phyloP scores from a whole-genome alignment of 2,888 invertebrate genomes.

The Arctia plantaginis region DNA sequence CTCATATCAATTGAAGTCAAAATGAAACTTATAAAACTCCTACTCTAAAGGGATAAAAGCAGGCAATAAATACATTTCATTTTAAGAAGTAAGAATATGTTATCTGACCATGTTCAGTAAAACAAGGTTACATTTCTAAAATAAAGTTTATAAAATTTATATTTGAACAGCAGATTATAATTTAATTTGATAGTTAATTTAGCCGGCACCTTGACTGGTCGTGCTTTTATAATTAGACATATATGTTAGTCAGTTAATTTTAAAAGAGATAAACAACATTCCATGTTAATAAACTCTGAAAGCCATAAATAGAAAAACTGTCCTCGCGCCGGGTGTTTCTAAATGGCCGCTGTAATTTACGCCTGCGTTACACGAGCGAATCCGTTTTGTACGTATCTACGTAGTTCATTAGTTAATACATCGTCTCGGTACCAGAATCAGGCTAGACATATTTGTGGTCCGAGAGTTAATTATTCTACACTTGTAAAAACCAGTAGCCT shows the following conservation, averaged over 20 bases:
- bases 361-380: conserved; percentile 28
- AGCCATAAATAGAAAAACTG: conserved; percentile 23
- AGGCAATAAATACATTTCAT: too few relatives aligned
- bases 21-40: too few relatives aligned
- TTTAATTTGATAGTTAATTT: background rate
- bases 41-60: too few relatives aligned
- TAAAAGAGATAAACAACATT: conserved; percentile 21
- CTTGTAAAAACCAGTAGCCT: conserved; percentile 55
- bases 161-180: background rate
- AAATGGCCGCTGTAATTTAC: conserved; percentile 27
- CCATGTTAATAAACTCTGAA: conserved; percentile 17
- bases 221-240: background rate
- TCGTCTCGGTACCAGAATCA: conserved; percentile 48
- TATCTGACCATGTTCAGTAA: background rate
- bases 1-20: too few relatives aligned
- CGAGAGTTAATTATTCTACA: conserved; percentile 67
- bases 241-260: conserved; percentile 2
- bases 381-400: conserved; percentile 32
- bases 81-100: background rate
- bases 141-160: background rate
- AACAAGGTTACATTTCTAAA: background rate
- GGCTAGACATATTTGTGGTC: conserved; percentile 64
- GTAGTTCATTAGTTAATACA: conserved; percentile 32
- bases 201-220: background rate
- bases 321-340: conserved; percentile 19